Evolutionary conservation across 2,113 vertebrate genomes (phyloP).

Genomic region (Micronycteris hirsuta): DNA sequence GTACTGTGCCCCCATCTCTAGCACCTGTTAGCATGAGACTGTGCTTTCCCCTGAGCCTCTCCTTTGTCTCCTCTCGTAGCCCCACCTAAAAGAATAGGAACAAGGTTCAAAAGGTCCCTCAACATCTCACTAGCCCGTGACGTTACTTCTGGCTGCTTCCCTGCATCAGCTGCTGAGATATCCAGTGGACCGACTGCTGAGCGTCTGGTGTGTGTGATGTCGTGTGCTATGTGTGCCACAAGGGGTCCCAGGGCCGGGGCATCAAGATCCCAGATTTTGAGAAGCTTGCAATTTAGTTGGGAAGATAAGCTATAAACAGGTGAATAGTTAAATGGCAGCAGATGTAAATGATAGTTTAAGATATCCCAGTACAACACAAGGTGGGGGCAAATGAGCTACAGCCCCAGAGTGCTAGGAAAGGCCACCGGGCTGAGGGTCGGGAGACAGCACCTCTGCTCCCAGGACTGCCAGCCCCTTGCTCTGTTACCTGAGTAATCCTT

Average conservation of each 20-base stretch:
- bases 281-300: background rate
- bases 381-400: background rate
- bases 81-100: background rate
- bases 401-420: background rate
- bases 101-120: background rate
- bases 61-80: background rate
- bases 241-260: background rate
- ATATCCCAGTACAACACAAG: background rate
- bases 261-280: background rate
- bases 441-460: background rate
- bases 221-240: fast-evolving
- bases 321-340: background rate
- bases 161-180: background rate
- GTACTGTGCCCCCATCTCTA: background rate
- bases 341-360: background rate
- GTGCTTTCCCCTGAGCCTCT: background rate
- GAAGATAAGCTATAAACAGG: background rate
- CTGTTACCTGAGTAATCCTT: background rate
- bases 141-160: background rate
- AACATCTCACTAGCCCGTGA: background rate
- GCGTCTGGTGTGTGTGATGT: no score
- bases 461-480: background rate
- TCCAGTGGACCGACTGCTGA: background rate
- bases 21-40: background rate
- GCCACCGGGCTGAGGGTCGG: background rate